Percentiles rank a stretch among this genome's conserved stretches.
phyloP scores from a whole-genome alignment of 2,113 vertebrate species.

The Agelaius tricolor region DNA sequence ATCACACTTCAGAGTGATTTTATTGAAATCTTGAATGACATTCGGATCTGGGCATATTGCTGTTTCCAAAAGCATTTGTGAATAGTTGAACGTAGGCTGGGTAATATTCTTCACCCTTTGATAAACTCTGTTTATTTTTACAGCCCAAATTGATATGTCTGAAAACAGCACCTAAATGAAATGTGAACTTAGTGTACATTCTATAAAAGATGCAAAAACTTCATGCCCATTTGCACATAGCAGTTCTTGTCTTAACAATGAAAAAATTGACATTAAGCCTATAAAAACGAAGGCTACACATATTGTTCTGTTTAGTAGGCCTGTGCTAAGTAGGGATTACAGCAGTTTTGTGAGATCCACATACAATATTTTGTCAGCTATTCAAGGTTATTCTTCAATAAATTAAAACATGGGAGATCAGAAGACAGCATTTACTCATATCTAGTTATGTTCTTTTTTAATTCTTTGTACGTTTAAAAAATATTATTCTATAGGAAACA shows the following conservation, averaged over 20 bases:
- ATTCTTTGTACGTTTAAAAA: neutral
- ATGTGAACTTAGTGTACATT: neutral
- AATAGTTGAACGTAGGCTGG: neutral
- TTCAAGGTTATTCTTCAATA: neutral
- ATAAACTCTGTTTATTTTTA: neutral
- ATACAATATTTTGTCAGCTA: neutral
- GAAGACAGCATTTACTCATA: neutral
- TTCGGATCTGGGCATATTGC: neutral
- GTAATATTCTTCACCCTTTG: neutral
- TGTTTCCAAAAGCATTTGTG: neutral
- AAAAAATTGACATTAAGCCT: neutral
- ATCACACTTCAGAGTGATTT: neutral
- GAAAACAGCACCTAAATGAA: neutral
- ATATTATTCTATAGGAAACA: neutral
- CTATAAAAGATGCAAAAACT: neutral
- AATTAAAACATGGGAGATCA: neutral
- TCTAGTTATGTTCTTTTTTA: neutral
- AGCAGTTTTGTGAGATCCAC: neutral
- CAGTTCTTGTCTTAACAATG: neutral
- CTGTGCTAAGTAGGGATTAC: neutral
- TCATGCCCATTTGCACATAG: neutral
- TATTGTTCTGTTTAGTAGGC: neutral
- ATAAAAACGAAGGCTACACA: neutral
- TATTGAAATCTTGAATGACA: neutral
- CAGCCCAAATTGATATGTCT: neutral